phyloP scores from a whole-genome alignment of 1,140 invertebrate species.

The Laupala kohalensis region DNA sequence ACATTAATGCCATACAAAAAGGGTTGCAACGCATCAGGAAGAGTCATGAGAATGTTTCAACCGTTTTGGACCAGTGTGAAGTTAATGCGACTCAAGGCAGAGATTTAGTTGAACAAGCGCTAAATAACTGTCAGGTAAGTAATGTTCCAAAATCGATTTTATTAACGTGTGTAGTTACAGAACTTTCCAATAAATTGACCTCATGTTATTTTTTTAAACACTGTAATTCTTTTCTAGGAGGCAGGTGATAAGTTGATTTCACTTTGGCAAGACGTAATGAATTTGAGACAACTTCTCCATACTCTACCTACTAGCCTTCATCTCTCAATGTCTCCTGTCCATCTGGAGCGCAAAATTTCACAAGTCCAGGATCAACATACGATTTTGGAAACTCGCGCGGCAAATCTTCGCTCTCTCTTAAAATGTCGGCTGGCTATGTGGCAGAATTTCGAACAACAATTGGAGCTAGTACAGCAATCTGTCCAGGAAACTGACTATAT shows the following conservation, averaged over 20 bases:
- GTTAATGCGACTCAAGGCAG: constrained; percentile 51
- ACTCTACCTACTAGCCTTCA: constrained; percentile 55
- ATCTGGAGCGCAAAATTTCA: constrained; percentile 58
- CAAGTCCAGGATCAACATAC: constrained; percentile 57
- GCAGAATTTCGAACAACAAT: constrained; percentile 54
- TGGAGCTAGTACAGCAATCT: constrained; percentile 62
- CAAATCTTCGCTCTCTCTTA: constrained; percentile 45
- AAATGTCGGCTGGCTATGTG: constrained; percentile 51
- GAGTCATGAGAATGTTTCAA: constrained; percentile 44
- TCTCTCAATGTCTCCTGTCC: constrained; percentile 56
- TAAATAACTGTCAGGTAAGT: constrained; percentile 18
- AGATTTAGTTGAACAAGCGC: constrained; percentile 44
- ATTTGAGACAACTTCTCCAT: constrained; percentile 54
- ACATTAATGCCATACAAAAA: constrained; percentile 50
- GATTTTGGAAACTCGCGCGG: constrained; percentile 50
- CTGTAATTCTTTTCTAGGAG: background rate
- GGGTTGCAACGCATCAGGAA: constrained; percentile 49
- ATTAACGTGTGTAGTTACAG: too few relatives aligned
- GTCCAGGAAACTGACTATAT: constrained; percentile 71
- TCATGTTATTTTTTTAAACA: background rate
- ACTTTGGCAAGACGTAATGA: constrained; percentile 63
- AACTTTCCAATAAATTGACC: too few relatives aligned
- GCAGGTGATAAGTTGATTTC: constrained; percentile 46
- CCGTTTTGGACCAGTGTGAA: constrained; percentile 55
- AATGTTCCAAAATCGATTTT: too few relatives aligned